Percentiles rank a stretch among this genome's conserved stretches.
phyloP scores from a whole-genome alignment of 2,113 vertebrate species.

The Podarcis muralis region DNA sequence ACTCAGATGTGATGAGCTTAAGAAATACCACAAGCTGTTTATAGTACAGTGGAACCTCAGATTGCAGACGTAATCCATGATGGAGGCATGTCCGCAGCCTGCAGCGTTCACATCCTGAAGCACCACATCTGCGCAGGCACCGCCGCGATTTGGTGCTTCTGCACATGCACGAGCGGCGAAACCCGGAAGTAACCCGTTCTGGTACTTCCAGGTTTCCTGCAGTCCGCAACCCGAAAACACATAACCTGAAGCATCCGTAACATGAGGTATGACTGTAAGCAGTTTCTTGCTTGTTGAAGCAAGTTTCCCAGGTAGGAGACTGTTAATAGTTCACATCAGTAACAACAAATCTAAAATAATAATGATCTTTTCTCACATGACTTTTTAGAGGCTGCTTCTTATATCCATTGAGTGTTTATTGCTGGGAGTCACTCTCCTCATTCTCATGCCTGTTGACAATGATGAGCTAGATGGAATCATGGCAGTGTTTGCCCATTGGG shows the following conservation, averaged over 20 bases:
- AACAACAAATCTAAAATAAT: conserved; percentile 74
- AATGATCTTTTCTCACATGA: conserved; percentile 77
- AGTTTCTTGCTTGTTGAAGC: conserved; percentile 67
- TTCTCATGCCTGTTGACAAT: neutral
- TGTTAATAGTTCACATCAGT: conserved; percentile 73
- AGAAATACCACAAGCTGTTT: conserved; percentile 80
- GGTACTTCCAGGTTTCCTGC: no score
- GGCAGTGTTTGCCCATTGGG: no score
- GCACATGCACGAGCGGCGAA: no score
- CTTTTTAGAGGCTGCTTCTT: conserved; percentile 77
- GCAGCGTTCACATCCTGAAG: no score
- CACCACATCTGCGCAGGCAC: no score
- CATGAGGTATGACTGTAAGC: conserved; percentile 18
- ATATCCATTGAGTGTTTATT: conserved; percentile 67
- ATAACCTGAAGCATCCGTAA: no score
- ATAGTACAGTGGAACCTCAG: conserved; percentile 58
- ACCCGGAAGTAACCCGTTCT: no score
- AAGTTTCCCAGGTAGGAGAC: conserved; percentile 78
- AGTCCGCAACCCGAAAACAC: no score
- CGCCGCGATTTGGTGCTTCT: no score
- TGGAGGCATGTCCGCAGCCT: no score
- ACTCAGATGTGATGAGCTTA: conserved; percentile 40
- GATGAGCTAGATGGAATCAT: no score
- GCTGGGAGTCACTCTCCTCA: conserved; percentile 64
- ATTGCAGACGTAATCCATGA: no score